Evolutionary conservation across 2,888 invertebrate species (phyloP), one percentile per base, ranked within the genome.

Genomic region (Hofmannophila pseudospretella): DNA sequence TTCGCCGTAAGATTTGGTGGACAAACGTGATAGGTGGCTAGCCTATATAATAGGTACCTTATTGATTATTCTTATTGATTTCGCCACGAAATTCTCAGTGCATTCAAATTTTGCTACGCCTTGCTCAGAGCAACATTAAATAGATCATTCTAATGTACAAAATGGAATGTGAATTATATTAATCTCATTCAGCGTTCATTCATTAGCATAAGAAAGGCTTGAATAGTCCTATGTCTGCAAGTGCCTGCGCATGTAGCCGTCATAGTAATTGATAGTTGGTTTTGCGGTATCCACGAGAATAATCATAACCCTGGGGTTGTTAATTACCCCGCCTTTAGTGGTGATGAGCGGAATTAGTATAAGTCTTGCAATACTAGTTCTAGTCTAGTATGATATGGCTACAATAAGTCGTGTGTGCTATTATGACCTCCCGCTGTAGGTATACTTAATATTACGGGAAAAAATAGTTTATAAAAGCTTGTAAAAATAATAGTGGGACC

Each of bases 231-330:
- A n/a, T n/a, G 45, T 38, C 16, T 22, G 12, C 32, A 22, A 34
- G 20, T 37, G 36, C 27, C 41, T 26, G 56, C 41, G 47, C 74
- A 55, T 84, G 82, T 79, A 67, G 41, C 68, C 64, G 74, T 77
- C 80, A 59, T 49, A 48, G 53, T 73, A 73, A 84, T 69, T 70
- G 64, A 84, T 84, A 63, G 69, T 64, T 45, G 51, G 62, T 67
- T 77, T 72, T 64, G 68, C 71, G 51, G 59, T 65, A 78, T 68
- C 58, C 55, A 62, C 59, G 58, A 78, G 82, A 84, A 67, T 82
- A 64, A 85, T 82, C 69, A 74, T 71, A 73, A 68, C 67, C 60
- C 66, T 57, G 49, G 53, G 45, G 53, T 78, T 56, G 67, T 82
- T 82, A 82, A 85, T 85, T 80, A 72, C 62, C 51, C 44, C 41